Percentiles rank a stretch among this genome's conserved stretches.
These are phyloP conservation scores for Netelia melanura DNA, from an alignment of 2,888 invertebrate species.

Conservation along the genomic window DNA sequence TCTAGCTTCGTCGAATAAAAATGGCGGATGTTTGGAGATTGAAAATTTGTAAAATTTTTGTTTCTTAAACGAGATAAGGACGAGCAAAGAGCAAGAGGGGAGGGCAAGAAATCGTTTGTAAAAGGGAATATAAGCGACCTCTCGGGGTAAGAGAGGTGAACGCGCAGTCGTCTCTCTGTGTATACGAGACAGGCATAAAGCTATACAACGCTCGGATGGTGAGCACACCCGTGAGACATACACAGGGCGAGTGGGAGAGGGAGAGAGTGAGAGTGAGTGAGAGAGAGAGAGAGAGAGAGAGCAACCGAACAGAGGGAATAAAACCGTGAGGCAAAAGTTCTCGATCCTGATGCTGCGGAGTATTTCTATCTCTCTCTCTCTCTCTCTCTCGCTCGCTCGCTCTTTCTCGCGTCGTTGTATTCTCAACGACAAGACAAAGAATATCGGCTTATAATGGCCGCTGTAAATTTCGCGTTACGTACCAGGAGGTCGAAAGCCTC, in stretches of 20 bases:
- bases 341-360: conserved; percentile 36
- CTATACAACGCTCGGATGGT: conserved; percentile 35
- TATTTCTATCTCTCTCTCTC: conserved; percentile 31
- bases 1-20: too few relatives aligned
- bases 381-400: neutral
- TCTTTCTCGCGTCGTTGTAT: conserved; percentile 50
- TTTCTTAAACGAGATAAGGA: conserved; percentile 10
- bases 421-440: conserved; percentile 82
- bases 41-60: too few relatives aligned
- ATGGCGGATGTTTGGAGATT: too few relatives aligned
- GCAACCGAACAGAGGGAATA: conserved; percentile 35
- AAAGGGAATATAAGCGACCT: conserved; percentile 73
- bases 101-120: conserved; percentile 76
- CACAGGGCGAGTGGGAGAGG: neutral
- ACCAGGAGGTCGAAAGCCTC: conserved; percentile 72
- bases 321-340: conserved; percentile 44
- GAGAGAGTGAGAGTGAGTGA: conserved; percentile 13
- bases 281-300: conserved; percentile 14
- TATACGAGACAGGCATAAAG: conserved; percentile 50
- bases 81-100: conserved; percentile 45
- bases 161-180: conserved; percentile 54
- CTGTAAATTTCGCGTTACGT: conserved; percentile 80
- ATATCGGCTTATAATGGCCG: conserved; percentile 81
- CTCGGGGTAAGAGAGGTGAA: conserved; percentile 70
- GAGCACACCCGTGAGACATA: conserved; percentile 37